Evolutionary conservation across 2,888 invertebrate genomes (phyloP).

Genomic region (Drosophila emarginata): DNA sequence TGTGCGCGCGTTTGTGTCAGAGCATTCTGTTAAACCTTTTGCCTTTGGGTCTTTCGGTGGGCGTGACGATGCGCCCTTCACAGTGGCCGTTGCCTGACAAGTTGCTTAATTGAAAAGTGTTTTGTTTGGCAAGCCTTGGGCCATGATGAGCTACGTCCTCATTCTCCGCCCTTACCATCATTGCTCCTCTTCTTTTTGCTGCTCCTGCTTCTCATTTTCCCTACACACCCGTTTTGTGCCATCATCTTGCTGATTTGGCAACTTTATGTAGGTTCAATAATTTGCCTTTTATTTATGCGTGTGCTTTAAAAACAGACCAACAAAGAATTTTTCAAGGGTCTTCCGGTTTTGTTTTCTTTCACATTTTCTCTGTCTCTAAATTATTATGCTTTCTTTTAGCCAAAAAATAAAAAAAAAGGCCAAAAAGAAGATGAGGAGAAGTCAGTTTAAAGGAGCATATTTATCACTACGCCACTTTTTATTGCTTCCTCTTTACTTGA

Average conservation of each 20-base stretch:
- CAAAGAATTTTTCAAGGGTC: constrained; percentile 57
- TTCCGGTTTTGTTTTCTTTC: constrained; percentile 41
- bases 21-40: constrained; percentile 58
- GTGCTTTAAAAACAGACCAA: constrained; percentile 37
- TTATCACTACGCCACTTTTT: constrained; percentile 50
- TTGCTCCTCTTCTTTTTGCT: not conserved
- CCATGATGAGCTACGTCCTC: constrained; percentile 5
- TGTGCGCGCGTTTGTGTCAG: constrained; percentile 19
- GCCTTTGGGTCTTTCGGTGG: constrained; percentile 38
- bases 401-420: not conserved
- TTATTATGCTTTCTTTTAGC: constrained; percentile 31
- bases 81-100: constrained; percentile 57
- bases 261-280: constrained; percentile 62
- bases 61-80: constrained; percentile 32
- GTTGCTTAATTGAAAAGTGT: constrained; percentile 77
- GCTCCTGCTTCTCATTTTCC: constrained; percentile 15
- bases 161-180: constrained; percentile 9
- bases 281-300: constrained; percentile 66
- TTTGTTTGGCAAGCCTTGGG: constrained; percentile 53
- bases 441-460: constrained; percentile 31
- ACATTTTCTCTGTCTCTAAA: constrained; percentile 14
- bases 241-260: constrained; percentile 54
- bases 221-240: constrained; percentile 3
- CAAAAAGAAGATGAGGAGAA: not conserved
- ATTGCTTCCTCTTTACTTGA: constrained; percentile 55